Conservation (phyloP, 2,888 invertebrate species). For the Stenurella melanura region DNA sequence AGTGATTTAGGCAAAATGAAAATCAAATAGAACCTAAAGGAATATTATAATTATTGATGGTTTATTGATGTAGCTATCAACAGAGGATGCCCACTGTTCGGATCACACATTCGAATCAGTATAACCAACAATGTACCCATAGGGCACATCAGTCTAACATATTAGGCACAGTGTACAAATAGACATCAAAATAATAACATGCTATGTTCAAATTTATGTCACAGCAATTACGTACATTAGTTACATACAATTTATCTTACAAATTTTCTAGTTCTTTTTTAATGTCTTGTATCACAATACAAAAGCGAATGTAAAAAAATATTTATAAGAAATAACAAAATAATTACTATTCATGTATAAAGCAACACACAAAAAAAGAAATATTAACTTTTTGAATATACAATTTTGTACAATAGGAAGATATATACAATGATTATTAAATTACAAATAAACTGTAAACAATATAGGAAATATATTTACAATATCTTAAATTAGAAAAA, state of each 20-base stretch:
- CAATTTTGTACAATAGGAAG: slow-evolving; percentile 38
- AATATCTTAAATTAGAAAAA: slow-evolving; percentile 12
- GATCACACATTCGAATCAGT: slow-evolving; percentile 65
- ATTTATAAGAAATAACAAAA: slow-evolving; percentile 14
- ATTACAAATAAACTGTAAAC: slow-evolving; percentile 44
- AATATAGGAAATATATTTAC: slow-evolving; percentile 27
- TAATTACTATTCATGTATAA: slow-evolving; percentile 9
- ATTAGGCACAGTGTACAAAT: slow-evolving; percentile 72
- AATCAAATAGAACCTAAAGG: background rate
- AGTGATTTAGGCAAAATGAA: background rate
- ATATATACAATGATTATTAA: slow-evolving; percentile 39
- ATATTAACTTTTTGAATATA: slow-evolving; percentile 39
- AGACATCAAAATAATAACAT: slow-evolving; percentile 64
- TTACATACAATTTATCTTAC: slow-evolving; percentile 40
- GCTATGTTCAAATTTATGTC: slow-evolving; percentile 65
- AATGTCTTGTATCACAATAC: slow-evolving; percentile 23
- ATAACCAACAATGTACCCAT: slow-evolving; percentile 59
- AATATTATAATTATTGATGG: slow-evolving; percentile 60
- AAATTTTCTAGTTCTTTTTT: slow-evolving; percentile 27
- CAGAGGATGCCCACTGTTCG: slow-evolving; percentile 72
- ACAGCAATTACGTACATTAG: slow-evolving; percentile 36
- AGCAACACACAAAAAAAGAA: slow-evolving; percentile 35
- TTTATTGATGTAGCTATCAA: slow-evolving; percentile 72
- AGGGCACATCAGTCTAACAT: slow-evolving; percentile 67
- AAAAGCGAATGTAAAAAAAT: slow-evolving; percentile 24